These are phyloP conservation scores for Clinocottus analis DNA, from an alignment of 2,113 vertebrate genomes.

Conservation along the genomic window DNA sequence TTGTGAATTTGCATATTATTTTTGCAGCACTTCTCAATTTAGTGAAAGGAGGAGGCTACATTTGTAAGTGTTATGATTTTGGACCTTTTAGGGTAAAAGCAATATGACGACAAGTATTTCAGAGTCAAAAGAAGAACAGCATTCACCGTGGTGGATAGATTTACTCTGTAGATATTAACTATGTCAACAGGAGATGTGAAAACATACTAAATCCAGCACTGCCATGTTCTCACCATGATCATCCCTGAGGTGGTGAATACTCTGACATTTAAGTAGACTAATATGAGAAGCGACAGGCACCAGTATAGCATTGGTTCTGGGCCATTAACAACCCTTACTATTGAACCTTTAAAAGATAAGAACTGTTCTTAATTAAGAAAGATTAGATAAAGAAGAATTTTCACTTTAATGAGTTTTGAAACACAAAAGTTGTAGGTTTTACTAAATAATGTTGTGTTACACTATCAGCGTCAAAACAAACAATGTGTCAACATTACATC, in stretches of 20 bases:
- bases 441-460: not conserved
- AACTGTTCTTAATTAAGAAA: not conserved
- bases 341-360: not conserved
- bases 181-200: not conserved
- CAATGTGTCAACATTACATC: not conserved
- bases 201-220: constrained; percentile 6
- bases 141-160: not conserved
- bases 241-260: constrained; percentile 2
- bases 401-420: not conserved
- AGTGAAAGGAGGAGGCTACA: not conserved
- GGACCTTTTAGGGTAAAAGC: not conserved
- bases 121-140: constrained; percentile 16
- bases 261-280: not conserved
- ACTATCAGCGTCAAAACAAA: not conserved
- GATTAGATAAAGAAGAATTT: not conserved
- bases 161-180: constrained; percentile 5
- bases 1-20: constrained; percentile 12
- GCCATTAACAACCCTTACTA: no score
- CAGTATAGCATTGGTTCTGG: no score
- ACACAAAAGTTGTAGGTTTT: not conserved
- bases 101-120: not conserved
- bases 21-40: constrained; percentile 1
- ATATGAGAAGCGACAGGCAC: not conserved
- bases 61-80: not conserved
- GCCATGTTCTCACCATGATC: constrained; percentile 3